Base-by-base conservation (phyloP, 2,113 vertebrate species). In the Sinocyclocheilus anshuiensis region DNA sequence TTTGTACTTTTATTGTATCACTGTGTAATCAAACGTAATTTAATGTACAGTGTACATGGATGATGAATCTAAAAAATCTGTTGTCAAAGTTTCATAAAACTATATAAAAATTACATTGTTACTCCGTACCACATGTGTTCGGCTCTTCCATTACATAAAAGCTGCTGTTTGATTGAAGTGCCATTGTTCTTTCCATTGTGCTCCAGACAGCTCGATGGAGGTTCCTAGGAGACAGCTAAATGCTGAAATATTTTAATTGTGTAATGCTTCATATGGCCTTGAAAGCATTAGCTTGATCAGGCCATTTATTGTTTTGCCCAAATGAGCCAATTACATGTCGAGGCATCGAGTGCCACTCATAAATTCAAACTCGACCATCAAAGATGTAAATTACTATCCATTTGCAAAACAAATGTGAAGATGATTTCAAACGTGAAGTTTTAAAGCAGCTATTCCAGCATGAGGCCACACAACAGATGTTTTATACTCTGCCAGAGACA, bases 271-370 rank as follows among this genome's bases (percentile, higher is more conserved):
- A 77, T 53, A 80, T 84, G 83, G 83, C 61, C 67, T 29, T 81
- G 39, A 83, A 85, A 81, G 59, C 81, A 89, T 74, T 76, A 76
- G 57, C 53, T 63, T 79, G 81, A 57, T 76, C 29, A 82, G 72
- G 67, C 59, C 67, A 84, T 85, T 85, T 65, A 29, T 76, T 63
- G 53, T 67, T 88, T 86, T 74, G 83, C 22, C 29, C 55, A 42
- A 57, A 85, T 74, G 71, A 87, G 81, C 33, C 77, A 76, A 77
- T 87, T 86, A 86, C 22, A 80, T 53, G 84, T 86, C 11, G 67
- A 78, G 83, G 79, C 45, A 63, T 74, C 3, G 48, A 59, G 67
- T 22, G 20, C 65, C 50, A 26, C 53, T 79, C 29, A 59, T 18
- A 50, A 77, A 84, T n/a, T 18, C 24, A 36, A 72, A 72, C 29